Conservation (phyloP, 2,113 vertebrate genomes). For the Bos javanicus region DNA sequence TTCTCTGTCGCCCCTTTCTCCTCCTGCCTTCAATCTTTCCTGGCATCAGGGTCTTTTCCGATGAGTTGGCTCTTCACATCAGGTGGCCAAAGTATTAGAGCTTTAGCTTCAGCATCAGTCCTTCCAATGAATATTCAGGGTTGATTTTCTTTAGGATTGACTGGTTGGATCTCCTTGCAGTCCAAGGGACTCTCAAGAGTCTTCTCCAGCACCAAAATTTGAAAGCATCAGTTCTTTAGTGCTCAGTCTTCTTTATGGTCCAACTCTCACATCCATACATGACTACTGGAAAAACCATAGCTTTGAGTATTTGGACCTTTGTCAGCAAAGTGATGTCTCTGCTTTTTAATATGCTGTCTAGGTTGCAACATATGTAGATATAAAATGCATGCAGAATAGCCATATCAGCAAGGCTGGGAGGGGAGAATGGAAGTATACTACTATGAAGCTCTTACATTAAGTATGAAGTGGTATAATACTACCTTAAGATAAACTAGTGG, state of each 20-base stretch:
- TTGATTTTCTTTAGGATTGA: background rate
- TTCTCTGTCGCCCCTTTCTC: background rate
- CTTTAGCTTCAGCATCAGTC: background rate
- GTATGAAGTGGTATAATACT: background rate
- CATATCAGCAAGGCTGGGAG: background rate
- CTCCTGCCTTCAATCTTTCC: background rate
- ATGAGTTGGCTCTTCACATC: background rate
- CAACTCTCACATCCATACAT: background rate
- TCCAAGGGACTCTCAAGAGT: background rate
- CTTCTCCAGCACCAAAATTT: background rate
- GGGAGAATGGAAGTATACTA: background rate
- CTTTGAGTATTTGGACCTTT: background rate
- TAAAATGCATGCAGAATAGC: background rate
- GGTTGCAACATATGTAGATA: background rate
- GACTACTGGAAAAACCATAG: background rate
- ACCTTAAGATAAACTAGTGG: background rate
- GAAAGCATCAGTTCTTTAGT: background rate
- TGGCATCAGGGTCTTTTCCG: background rate
- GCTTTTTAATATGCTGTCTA: background rate
- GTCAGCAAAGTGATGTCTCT: background rate
- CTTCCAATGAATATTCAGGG: background rate
- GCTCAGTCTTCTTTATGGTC: background rate
- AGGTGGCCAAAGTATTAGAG: background rate
- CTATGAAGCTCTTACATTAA: background rate
- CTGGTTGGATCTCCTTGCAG: background rate